Base-by-base conservation (phyloP, 1,140 invertebrate species). In the Leptinotarsa texana region DNA sequence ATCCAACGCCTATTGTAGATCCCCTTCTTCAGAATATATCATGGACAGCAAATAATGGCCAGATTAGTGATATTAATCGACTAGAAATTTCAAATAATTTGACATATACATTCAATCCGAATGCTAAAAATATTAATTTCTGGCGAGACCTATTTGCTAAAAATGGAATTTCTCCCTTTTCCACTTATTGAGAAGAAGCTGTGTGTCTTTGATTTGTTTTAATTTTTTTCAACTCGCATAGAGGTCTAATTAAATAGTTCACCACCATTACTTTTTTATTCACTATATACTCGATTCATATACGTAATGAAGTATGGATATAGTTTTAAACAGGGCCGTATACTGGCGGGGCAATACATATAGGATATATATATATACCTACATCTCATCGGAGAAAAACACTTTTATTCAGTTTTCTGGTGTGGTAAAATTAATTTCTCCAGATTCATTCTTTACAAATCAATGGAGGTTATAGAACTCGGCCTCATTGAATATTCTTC, bases 41-140 rank as follows among this genome's bases (percentile, higher is more conserved):
- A 33, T 90, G 89, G 89, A 81, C 82, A 22, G 86, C 87, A 5
- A 70, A 70, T 27, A 13, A n/a, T 13, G 33, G 33, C 8, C 8
- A 42, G n/a, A 15, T 27, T 33, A 15, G 13, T 27, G 24, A 49
- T 27, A 2, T 71, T 6, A 42, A 18, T 3, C 27, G 57, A 22
- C 27, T 71, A 24, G 69, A 71, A 27, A 42, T 71, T 17, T 21
- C 49, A 13, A 71, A 62, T 22, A 62, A 22, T 17, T 24, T 71
- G 17, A 8, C 21, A 49, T 13, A 11, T n/a, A 13, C 13, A 13
- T n/a, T 5, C n/a, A 24, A 49, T 11, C 69, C 69, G 6, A 62
- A 62, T 27, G 3, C 22, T 24, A 6, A 15, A 17, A 62, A 57
- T 22, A 61, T 62, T 6, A 27, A 22, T 1, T 71, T 71, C 33